These are phyloP conservation scores for Premnoplex brunnescens DNA, from an alignment of 2,797 vertebrate species.

Conservation along the genomic window DNA sequence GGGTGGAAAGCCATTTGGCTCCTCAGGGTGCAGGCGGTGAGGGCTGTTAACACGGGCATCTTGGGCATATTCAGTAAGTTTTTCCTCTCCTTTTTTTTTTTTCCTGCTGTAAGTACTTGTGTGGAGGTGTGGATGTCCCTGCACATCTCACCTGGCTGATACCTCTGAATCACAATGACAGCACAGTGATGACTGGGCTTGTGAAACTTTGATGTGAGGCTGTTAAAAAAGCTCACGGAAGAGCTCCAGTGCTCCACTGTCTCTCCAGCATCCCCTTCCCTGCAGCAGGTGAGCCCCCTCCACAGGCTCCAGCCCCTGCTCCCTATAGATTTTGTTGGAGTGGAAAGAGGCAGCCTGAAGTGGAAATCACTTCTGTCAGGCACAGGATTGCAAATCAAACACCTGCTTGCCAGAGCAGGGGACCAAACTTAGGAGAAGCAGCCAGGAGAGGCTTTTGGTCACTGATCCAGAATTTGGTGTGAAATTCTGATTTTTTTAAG, in stretches of 20 bases:
- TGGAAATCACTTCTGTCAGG: not conserved
- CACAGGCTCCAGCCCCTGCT: not conserved
- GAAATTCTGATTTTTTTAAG: not conserved
- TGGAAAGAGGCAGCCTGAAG: not conserved
- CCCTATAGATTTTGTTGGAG: not conserved
- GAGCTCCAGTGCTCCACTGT: not conserved
- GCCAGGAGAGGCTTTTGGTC: not conserved
- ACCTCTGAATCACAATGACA: not conserved
- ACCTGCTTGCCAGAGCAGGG: not conserved
- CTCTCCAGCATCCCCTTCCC: not conserved
- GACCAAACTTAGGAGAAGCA: not conserved
- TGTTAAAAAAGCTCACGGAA: not conserved
- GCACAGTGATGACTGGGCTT: fast-evolving
- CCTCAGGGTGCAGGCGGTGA: not conserved
- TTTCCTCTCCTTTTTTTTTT: not conserved
- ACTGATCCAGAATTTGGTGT: not conserved
- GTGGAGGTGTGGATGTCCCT: not conserved
- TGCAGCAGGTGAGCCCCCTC: not conserved
- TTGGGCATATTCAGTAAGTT: not conserved
- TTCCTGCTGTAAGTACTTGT: not conserved
- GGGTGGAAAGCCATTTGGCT: not conserved
- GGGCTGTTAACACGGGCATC: not conserved
- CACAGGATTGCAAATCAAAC: not conserved
- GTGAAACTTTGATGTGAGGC: not conserved
- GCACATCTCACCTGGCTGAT: not conserved